Conservation (phyloP, 2,113 vertebrate genomes). For the Mormyrus iriodes region DNA sequence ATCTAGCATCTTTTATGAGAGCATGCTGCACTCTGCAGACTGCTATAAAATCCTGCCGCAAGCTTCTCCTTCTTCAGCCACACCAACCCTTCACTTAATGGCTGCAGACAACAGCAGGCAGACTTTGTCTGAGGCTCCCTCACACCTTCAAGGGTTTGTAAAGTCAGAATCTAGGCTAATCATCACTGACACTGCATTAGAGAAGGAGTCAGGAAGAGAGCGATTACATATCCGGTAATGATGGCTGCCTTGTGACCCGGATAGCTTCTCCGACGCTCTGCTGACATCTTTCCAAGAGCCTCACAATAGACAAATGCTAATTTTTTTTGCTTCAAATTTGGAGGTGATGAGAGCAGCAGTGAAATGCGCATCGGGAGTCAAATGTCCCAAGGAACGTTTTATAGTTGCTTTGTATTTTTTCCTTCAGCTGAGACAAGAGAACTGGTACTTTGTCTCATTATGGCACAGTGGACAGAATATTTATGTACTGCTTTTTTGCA, state of each 20-base stretch:
- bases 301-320: background rate
- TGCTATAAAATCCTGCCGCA: background rate
- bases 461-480: background rate
- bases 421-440: background rate
- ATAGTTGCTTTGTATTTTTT: background rate
- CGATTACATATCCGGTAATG: background rate
- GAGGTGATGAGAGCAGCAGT: background rate
- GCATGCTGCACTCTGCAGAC: background rate
- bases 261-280: background rate
- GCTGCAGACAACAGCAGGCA: background rate
- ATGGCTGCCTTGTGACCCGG: background rate
- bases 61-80: background rate
- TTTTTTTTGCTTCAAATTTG: background rate
- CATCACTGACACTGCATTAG: background rate
- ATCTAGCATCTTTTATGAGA: background rate
- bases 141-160: background rate
- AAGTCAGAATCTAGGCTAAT: background rate
- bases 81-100: background rate
- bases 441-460: background rate
- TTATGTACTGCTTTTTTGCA: background rate
- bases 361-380: background rate
- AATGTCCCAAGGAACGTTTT: background rate
- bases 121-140: background rate
- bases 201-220: background rate
- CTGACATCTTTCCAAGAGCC: background rate